Conservation (phyloP, 2,888 invertebrate genomes). For the Hemicrepidius hirtus region DNA sequence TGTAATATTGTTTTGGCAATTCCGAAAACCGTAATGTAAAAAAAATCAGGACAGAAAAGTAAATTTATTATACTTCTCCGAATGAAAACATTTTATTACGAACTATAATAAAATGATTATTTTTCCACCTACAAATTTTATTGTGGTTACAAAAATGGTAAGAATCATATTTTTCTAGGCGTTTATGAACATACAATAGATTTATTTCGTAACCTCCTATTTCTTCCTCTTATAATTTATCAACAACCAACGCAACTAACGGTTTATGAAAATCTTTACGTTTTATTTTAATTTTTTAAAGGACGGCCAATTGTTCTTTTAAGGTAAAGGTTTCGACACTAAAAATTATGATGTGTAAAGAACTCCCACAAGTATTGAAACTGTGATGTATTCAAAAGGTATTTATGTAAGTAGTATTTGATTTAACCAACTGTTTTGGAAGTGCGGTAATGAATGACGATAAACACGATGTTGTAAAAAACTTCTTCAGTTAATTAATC, state of each 20-base stretch:
- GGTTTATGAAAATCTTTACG: neutral
- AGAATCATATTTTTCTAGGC: neutral
- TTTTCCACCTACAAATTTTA: neutral
- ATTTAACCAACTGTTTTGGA: no score
- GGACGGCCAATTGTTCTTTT: no score
- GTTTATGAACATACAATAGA: neutral
- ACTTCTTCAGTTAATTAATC: no score
- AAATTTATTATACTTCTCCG: no score
- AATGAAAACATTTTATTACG: neutral
- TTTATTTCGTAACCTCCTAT: neutral
- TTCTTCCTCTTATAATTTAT: neutral
- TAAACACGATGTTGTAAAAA: no score
- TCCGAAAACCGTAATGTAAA: neutral
- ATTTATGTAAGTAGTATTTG: neutral
- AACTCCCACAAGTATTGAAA: no score
- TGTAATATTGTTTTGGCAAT: neutral
- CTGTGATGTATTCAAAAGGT: neutral
- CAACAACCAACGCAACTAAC: conserved; percentile 2
- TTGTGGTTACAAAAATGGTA: neutral
- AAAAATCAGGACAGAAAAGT: no score
- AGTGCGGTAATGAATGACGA: no score
- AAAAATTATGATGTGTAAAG: neutral
- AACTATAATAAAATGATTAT: neutral
- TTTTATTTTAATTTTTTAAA: neutral
- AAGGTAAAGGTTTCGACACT: neutral